Evolutionary conservation across 1,140 invertebrate species (phyloP), one percentile per base, ranked within the genome.

Genomic region (honey bee (Apis mellifera)): DNA sequence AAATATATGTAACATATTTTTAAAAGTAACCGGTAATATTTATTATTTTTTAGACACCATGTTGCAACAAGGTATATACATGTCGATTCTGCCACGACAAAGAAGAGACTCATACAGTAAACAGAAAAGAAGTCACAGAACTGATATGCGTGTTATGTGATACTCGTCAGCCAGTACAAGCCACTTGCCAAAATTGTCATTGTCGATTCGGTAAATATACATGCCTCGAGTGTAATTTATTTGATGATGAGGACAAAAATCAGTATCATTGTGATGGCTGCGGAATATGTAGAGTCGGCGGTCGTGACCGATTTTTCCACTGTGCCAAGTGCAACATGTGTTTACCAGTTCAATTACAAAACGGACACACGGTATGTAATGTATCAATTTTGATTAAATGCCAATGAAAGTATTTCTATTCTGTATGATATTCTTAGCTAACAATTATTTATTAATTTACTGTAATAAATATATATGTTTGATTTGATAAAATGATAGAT

Each of bases 21-120:
- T 21, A 9, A n/a, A 59, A 9, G 1, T 59, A 59, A n/a, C n/a
- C 11, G 0, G 0, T 64, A 19, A 48, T 50, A 50, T 57, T n/a
- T 48, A 64, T 59, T 13, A 57, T 23, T 77, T 70, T 74, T 66
- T 92, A 98, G 97, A 97, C 97, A 48, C 97, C 97, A 73, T 98
- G 97, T 90, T 98, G 97, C 93, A 96, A 96, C 87, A 98, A 98
- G 92, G 95, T 97, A 2, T 98, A 98, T 92, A 96, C 96, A 80
- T 98, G 98, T 91, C 95, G 98, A 52, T 97, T 98, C 91, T 98
- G 98, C 90, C 98, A 98, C 90, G 97, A 98, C 94, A 97, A 98
- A 86, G 96, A 96, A 71, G 97, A 98, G 89, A 94, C 96, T 66
- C 97, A 98, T 91, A 96, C 96, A 42, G 95, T 98, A 64, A 97